Evolutionary conservation across 2,888 invertebrate species (phyloP).

Genomic region (Ethmia dodecea): DNA sequence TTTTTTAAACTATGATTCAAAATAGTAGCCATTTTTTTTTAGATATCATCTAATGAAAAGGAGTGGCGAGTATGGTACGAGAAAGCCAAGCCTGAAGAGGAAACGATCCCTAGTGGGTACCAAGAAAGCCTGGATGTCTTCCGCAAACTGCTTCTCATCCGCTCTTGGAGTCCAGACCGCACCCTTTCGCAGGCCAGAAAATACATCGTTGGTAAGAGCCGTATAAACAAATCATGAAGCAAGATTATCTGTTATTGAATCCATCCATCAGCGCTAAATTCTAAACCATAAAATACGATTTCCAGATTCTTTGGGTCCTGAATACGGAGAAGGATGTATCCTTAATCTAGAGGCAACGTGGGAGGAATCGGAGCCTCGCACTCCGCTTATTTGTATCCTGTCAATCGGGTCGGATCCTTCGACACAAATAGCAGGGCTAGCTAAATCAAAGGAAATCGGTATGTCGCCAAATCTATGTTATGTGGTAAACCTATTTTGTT

Average conservation of each 20-base stretch:
- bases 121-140: conserved; percentile 92
- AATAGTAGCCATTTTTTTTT: neutral
- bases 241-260: too few relatives aligned
- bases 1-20: too few relatives aligned
- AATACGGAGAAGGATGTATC: conserved; percentile 94
- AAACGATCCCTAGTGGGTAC: conserved; percentile 93
- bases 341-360: conserved; percentile 94
- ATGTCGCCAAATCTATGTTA: neutral
- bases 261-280: too few relatives aligned
- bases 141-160: conserved; percentile 89
- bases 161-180: conserved; percentile 97
- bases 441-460: conserved; percentile 92
- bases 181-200: conserved; percentile 95
- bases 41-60: conserved; percentile 90
- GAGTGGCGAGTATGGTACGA: conserved; percentile 96
- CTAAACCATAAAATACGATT: neutral
- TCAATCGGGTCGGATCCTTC: conserved; percentile 98
- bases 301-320: conserved; percentile 87
- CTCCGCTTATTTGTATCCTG: conserved; percentile 94
- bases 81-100: conserved; percentile 94
- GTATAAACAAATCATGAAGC: neutral
- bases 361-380: conserved; percentile 91
- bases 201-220: conserved; percentile 87
- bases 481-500: too few relatives aligned
- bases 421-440: conserved; percentile 91